A percentile compares a stretch with the other conserved stretches of the same genome.
Evolutionary conservation across 2,888 invertebrate species (phyloP).

Genomic region (Petrolisthes cinctipes): DNA sequence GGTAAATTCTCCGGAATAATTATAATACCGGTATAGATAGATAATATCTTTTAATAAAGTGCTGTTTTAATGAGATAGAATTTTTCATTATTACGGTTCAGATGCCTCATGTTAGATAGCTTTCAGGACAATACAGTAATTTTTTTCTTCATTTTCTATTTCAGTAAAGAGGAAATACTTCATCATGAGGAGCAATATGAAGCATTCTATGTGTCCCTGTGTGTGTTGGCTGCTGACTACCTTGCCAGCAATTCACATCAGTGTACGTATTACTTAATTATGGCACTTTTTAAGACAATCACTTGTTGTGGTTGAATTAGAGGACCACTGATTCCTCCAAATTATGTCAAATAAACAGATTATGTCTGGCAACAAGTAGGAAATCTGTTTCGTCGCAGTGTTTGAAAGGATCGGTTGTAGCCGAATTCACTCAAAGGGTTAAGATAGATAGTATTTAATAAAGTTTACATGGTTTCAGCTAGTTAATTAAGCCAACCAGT

Average conservation of each 20-base stretch:
- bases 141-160: conserved; percentile 65
- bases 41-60: neutral
- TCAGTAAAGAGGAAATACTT: conserved; percentile 87
- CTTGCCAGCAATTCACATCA: conserved; percentile 81
- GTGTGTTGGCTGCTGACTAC: conserved; percentile 87
- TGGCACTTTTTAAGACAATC: conserved; percentile 70
- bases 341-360: conserved; percentile 78
- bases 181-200: conserved; percentile 86
- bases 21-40: neutral
- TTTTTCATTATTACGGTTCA: neutral
- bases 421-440: too few species aligned
- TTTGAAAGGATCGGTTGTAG: too few species aligned
- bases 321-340: conserved; percentile 72
- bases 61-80: neutral
- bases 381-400: too few species aligned
- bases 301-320: neutral
- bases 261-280: conserved; percentile 75
- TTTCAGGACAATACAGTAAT: neutral
- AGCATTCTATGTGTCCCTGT: conserved; percentile 89
- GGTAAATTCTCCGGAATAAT: too few species aligned
- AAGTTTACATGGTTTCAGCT: too few species aligned
- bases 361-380: conserved; percentile 68
- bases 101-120: neutral
- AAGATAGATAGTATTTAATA: too few species aligned
- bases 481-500: too few species aligned